Evolutionary conservation across 2,797 vertebrate genomes (phyloP).

Genomic region (Diceros bicornis): DNA sequence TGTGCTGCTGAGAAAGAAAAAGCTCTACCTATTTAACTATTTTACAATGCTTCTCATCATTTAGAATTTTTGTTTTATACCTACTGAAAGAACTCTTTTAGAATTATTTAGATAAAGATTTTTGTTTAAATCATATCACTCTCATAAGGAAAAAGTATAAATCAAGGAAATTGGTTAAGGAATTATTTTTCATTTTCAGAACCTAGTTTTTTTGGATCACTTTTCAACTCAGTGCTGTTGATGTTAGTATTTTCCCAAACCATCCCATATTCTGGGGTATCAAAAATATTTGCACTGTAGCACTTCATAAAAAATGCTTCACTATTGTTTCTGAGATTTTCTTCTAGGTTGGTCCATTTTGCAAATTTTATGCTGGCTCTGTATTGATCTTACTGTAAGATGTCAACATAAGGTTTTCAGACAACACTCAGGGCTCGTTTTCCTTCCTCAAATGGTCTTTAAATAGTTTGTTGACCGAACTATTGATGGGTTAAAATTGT

Average conservation of each 20-base stretch:
- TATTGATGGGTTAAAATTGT: conserved; percentile 44
- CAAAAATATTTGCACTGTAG: neutral
- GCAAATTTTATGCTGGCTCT: conserved; percentile 13
- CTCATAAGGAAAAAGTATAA: neutral
- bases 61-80: conserved; percentile 28
- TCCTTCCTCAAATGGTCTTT: conserved; percentile 10
- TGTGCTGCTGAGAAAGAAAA: neutral
- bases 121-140: neutral
- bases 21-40: neutral
- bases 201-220: neutral
- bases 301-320: neutral
- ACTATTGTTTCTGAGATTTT: neutral
- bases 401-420: neutral
- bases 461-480: neutral
- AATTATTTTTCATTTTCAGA: conserved; percentile 34
- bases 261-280: neutral
- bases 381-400: neutral
- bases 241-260: neutral
- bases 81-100: neutral
- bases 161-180: conserved; percentile 1
- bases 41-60: neutral
- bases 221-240: neutral
- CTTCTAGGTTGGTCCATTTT: neutral
- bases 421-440: neutral
- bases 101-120: conserved; percentile 3